Conservation (phyloP, 2,888 invertebrate species). For the Stomorhina lunata region DNA sequence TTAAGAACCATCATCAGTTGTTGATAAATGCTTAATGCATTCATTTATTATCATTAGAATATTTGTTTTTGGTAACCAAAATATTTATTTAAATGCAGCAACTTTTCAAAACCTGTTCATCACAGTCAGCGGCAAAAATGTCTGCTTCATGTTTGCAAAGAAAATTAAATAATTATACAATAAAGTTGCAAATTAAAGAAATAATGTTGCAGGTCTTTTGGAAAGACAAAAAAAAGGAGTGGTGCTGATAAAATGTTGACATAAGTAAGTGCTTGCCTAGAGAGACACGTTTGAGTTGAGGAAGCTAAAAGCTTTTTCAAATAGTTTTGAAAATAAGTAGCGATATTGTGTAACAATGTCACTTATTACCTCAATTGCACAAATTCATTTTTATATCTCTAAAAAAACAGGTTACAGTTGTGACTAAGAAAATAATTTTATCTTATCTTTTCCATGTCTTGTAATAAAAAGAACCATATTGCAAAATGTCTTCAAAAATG, state of each 20-base stretch:
- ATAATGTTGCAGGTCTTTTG: slow-evolving; percentile 2
- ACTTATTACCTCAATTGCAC: no score
- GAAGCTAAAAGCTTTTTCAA: neutral
- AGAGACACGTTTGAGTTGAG: slow-evolving; percentile 4
- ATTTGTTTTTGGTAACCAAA: slow-evolving; percentile 56
- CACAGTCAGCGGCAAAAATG: neutral
- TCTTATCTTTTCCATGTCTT: no score
- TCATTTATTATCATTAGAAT: slow-evolving; percentile 74
- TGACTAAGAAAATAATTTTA: no score
- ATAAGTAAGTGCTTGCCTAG: neutral
- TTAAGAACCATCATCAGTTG: slow-evolving; percentile 76
- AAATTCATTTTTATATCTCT: no score
- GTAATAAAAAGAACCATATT: no score
- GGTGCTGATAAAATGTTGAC: neutral
- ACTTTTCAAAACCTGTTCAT: slow-evolving; percentile 16
- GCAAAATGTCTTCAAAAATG: no score
- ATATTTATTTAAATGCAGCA: neutral
- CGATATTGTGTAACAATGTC: no score
- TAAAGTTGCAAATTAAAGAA: slow-evolving; percentile 46
- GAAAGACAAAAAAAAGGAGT: neutral
- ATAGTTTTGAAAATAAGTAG: neutral
- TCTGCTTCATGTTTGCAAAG: neutral
- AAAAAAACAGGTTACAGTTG: no score
- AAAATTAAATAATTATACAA: slow-evolving; percentile 35
- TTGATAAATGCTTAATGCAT: slow-evolving; percentile 76